These are phyloP conservation scores for Brotula barbata DNA, from an alignment of 2,797 vertebrate genomes.

Conservation along the genomic window DNA sequence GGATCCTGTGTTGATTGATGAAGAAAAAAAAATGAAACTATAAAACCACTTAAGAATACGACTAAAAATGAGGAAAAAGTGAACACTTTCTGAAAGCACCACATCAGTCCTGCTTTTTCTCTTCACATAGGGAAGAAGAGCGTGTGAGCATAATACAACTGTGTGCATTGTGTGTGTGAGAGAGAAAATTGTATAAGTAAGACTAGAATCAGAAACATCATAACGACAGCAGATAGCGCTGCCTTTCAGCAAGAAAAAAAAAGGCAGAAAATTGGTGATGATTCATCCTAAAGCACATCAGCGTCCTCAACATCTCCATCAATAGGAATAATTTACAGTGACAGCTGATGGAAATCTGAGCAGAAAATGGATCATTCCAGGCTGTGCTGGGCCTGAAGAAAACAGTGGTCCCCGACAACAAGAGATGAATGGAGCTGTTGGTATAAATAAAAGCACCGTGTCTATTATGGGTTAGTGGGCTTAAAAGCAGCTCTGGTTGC, in stretches of 20 bases:
- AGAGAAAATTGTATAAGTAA: slow-evolving; percentile 10
- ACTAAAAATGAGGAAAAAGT: too few relatives aligned
- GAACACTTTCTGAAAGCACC: too few relatives aligned
- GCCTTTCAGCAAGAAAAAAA: slow-evolving; percentile 36
- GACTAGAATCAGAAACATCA: slow-evolving; percentile 14
- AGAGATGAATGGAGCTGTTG: slow-evolving; percentile 24
- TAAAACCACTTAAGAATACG: too few relatives aligned
- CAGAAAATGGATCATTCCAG: slow-evolving; percentile 55
- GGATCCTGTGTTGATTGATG: too few relatives aligned
- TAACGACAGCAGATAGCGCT: slow-evolving; percentile 20
- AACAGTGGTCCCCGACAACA: slow-evolving; percentile 44
- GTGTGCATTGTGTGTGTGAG: not conserved
- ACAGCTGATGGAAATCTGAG: slow-evolving; percentile 54
- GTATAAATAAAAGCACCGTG: slow-evolving; percentile 40
- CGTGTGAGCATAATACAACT: not conserved
- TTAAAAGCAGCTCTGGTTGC: slow-evolving; percentile 17
- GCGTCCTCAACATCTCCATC: slow-evolving; percentile 41
- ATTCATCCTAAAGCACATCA: slow-evolving; percentile 45
- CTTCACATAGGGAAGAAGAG: not conserved
- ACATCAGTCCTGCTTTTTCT: too few relatives aligned
- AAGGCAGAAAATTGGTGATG: slow-evolving; percentile 41
- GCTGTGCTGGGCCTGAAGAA: slow-evolving; percentile 26
- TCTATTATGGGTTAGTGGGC: slow-evolving; percentile 19
- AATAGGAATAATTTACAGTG: slow-evolving; percentile 50
- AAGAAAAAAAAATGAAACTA: too few relatives aligned